Evolutionary conservation across 2,888 invertebrate species (phyloP), one percentile per base, ranked within the genome.

Genomic region (Bombylius major): DNA sequence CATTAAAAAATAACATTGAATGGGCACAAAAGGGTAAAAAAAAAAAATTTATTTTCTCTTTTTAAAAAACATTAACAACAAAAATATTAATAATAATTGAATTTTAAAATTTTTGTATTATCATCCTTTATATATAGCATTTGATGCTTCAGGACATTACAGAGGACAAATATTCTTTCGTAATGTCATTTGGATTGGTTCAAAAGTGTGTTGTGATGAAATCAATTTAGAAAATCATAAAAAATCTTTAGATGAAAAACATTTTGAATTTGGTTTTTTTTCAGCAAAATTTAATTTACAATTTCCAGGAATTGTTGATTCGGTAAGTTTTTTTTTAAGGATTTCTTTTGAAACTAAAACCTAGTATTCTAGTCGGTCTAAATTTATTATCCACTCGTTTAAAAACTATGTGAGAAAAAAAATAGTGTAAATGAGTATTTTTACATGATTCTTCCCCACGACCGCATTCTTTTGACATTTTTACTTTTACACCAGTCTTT

Each of bases 141-240:
- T 80, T 65, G 89, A 89, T 69, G 83, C 89, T 1, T 88, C 89
- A 8, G 89, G 89, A 48, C 83, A 84, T 62, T 89, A 89, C 75
- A 82, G 82, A 13, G 81, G 86, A 12, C 86, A 86, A 68, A 80
- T 86, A 64, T 78, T 88, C 64, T 89, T 86, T 66, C 89, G 88
- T 14, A 88, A 86, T 70, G 86, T 87, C 70, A 87, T 83, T 73
- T 89, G 89, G 89, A 72, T 88, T 65, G 89, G 89, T 5, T 87
- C 88, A 51, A 77, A 80, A 61, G 77, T 78, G 51, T 79, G 85
- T 47, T 89, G 89, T 68, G 67, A 73, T 33, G 71, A 73, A 67
- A 75, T 75, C 4, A 72, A 72, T 56, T 63, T 65, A 1, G 67
- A 68, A 52, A 47, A 62, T 49, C 65, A 63, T 45, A n/a, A 46